phyloP scores from a whole-genome alignment of 2,888 invertebrate species.

The Mechanitis messenoides region DNA sequence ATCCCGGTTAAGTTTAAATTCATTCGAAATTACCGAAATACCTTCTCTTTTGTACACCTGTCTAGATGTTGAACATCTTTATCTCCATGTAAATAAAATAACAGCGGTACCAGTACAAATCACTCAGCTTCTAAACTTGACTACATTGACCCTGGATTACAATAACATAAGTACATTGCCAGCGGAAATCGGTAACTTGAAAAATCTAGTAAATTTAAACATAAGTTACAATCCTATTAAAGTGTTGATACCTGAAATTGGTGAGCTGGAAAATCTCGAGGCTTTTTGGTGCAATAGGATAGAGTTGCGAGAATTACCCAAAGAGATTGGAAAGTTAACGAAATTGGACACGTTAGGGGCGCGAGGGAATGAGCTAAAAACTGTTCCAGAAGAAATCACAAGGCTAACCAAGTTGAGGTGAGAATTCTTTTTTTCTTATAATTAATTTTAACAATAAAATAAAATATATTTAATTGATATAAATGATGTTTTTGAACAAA shows the following conservation, averaged over 20 bases:
- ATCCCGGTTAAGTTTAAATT: constrained; percentile 78
- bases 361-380: constrained; percentile 77
- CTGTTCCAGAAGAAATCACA: constrained; percentile 77
- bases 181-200: constrained; percentile 75
- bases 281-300: constrained; percentile 81
- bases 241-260: constrained; percentile 76
- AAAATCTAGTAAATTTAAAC: constrained; percentile 78
- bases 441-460: too few species aligned
- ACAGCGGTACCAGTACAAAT: constrained; percentile 66
- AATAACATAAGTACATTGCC: constrained; percentile 79
- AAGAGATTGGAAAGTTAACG: constrained; percentile 77
- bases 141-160: constrained; percentile 80
- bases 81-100: constrained; percentile 80
- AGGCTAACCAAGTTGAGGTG: constrained; percentile 75
- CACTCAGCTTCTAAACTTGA: constrained; percentile 72
- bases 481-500: too few species aligned
- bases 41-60: constrained; percentile 77
- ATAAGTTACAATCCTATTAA: constrained; percentile 80
- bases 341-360: constrained; percentile 81
- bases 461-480: too few species aligned
- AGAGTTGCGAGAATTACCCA: constrained; percentile 75
- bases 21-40: constrained; percentile 78
- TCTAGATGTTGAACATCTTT: constrained; percentile 76
- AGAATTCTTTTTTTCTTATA: neutral
- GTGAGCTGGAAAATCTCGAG: constrained; percentile 76